Base-by-base conservation (phyloP, 2,797 vertebrate species). In the Labroides dimidiatus region DNA sequence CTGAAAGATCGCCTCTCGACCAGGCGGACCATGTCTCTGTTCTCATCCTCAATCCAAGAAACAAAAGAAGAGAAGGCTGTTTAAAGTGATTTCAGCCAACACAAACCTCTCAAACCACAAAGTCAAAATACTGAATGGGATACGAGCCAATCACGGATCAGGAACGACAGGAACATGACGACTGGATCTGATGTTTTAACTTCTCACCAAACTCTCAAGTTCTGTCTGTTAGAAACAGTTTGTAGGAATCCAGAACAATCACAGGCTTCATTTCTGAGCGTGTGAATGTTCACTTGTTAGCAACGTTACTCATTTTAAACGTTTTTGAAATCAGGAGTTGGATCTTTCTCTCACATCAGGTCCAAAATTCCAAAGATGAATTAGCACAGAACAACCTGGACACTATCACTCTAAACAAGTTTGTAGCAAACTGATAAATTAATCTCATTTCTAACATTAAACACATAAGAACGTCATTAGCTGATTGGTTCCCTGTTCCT, bases 381-480 rank as follows among this genome's bases (percentile, higher is more conserved):
- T 66, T 15, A 62, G 33, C 43, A 2, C 6, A 17, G 12, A 37
- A 0, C 13, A 21, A 39, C 55, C 72, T 51, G 53, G 36, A 54
- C 36, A n/a, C 17, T 12, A 3, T 73, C 57, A 72, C 14, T 41
- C 51, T 58, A 63, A 80, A 13, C 23, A 54, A 45, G 36, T 48
- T n/a, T 73, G 20, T 2, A 20, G 3, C 10, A 41, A 7, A 64
- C 39, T 41, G 78, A 85, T 73, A 73, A 41, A 82, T 69, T n/a
- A 1, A 15, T 36, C n/a, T 58, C 4, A 36, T 59, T 64, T 72
- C n/a, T 43, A 37, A 12, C 52, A 24, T 54, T 2, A 10, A 4
- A 13, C 36, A 54, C 33, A 42, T 21, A 54, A 61, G 67, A 45
- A 61, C 47, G 55, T 61, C 19, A 43, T 72, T 20, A 19, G 15